Evolutionary conservation across 2,888 invertebrate species (phyloP), one percentile per base, ranked within the genome.

Genomic region (Hemithea aestivaria): DNA sequence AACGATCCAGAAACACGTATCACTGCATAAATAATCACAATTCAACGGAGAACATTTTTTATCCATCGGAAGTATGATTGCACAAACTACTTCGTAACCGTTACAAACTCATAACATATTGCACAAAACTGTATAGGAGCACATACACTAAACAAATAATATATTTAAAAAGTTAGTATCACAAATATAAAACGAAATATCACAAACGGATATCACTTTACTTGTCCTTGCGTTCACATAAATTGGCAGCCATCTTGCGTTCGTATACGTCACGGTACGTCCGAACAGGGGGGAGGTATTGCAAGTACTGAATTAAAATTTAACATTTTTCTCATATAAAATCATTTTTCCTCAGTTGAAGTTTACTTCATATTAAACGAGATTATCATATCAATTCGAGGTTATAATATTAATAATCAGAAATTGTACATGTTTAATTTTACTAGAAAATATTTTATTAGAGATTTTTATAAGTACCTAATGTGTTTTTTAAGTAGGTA

Each of bases 221-320:
- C 66, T 71, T 77, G 83, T 83, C 84, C 83, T 82, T 83, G 82
- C 82, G 73, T 80, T 83, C 84, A 78, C 80, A 78, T 78, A 85
- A 82, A 83, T 82, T 77, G 81, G 81, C 79, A 71, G 85, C 85
- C 85, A 87, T 87, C 85, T 87, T 87, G 84, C 77, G 81, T 76
- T 83, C 78, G 72, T 77, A n/a, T n/a, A n/a, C n/a, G n/a, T n/a
- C n/a, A n/a, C n/a, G n/a, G n/a, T n/a, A 57, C 71, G 66, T 76
- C 58, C 70, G 66, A 73, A 66, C 65, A 69, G 56, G 48, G 54
- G 51, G 48, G 51, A 56, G 66, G 66, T 72, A 71, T 74, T 82
- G 57, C 77, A 67, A 74, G 48, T 21, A 27, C 35, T 38, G 6
- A 36, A 53, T 22, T 32, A 34, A n/a, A 20, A 47, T 45, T 45